Evolutionary conservation across 2,888 invertebrate genomes (phyloP).

Genomic region (Acanthosepion esculentum): DNA sequence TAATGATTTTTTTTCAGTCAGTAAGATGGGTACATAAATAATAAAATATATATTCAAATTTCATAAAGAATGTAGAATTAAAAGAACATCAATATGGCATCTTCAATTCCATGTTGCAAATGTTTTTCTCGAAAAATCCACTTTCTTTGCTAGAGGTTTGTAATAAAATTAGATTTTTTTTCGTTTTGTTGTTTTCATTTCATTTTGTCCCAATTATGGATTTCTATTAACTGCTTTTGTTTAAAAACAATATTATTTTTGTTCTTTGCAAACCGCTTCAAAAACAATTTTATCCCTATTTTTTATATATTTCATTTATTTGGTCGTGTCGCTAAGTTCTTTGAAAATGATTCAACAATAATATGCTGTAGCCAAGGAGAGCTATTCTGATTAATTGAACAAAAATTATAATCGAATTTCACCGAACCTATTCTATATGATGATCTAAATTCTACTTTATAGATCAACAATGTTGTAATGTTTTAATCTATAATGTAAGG

Average conservation of each 20-base stretch:
- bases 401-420: too few relatives aligned
- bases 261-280: not conserved
- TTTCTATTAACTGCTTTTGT: not conserved
- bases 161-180: constrained; percentile 22
- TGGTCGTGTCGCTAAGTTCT: too few relatives aligned
- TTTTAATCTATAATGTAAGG: too few relatives aligned
- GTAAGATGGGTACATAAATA: not conserved
- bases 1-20: not conserved
- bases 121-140: not conserved
- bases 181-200: not conserved
- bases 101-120: constrained; percentile 9
- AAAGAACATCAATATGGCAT: not conserved
- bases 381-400: too few relatives aligned
- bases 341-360: too few relatives aligned
- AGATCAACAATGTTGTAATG: too few relatives aligned
- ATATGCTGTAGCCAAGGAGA: too few relatives aligned
- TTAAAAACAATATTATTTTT: not conserved
- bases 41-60: not conserved
- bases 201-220: not conserved
- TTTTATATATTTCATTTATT: not conserved
- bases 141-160: constrained; percentile 33
- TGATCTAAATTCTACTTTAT: too few relatives aligned
- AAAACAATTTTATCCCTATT: not conserved
- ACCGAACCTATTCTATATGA: too few relatives aligned
- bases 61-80: not conserved